A percentile compares a stretch with the other conserved stretches of the same genome.
Conservation (phyloP, 1,140 invertebrate genomes). For the Tetramorium parvispinum region DNA sequence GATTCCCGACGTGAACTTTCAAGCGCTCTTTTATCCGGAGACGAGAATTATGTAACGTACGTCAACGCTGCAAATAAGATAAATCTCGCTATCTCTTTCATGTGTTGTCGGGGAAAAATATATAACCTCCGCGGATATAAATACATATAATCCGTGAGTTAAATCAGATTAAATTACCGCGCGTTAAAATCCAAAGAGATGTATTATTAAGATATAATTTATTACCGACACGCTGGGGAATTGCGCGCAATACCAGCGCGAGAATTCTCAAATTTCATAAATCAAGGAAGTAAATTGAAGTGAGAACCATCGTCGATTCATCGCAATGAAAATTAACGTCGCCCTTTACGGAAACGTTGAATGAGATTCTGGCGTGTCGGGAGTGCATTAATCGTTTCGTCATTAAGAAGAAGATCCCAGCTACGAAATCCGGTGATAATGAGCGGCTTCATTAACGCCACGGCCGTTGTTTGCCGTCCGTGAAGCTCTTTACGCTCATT, state of each 20-base stretch:
- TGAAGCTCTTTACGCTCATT: slow-evolving; percentile 1
- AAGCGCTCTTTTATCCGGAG: slow-evolving; percentile 6
- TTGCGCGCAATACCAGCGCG: background rate
- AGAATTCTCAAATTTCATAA: slow-evolving; percentile 49
- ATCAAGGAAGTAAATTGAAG: slow-evolving; percentile 47
- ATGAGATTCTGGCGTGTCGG: slow-evolving; percentile 53
- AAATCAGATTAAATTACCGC: slow-evolving; percentile 38
- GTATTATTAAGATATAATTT: slow-evolving; percentile 39
- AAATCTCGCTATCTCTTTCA: slow-evolving; percentile 12
- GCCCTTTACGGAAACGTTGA: slow-evolving; percentile 47
- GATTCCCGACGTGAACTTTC: slow-evolving; percentile 26
- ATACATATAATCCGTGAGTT: slow-evolving; percentile 19
- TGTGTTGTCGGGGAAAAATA: slow-evolving; percentile 17
- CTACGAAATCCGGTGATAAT: slow-evolving; percentile 71
- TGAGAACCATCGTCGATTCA: slow-evolving; percentile 48
- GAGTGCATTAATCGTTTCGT: slow-evolving; percentile 74
- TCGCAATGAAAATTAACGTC: slow-evolving; percentile 55
- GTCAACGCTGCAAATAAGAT: slow-evolving; percentile 42
- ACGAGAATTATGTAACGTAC: slow-evolving; percentile 22
- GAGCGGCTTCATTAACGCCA: slow-evolving; percentile 75
- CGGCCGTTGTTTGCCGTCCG: slow-evolving; percentile 33
- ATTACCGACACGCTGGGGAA: background rate
- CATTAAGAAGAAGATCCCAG: slow-evolving; percentile 69
- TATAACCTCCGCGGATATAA: slow-evolving; percentile 21
- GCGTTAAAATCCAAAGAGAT: slow-evolving; percentile 28